These are phyloP conservation scores for Chrysemys picta DNA, from an alignment of 2,113 vertebrate species.

Conservation along the genomic window DNA sequence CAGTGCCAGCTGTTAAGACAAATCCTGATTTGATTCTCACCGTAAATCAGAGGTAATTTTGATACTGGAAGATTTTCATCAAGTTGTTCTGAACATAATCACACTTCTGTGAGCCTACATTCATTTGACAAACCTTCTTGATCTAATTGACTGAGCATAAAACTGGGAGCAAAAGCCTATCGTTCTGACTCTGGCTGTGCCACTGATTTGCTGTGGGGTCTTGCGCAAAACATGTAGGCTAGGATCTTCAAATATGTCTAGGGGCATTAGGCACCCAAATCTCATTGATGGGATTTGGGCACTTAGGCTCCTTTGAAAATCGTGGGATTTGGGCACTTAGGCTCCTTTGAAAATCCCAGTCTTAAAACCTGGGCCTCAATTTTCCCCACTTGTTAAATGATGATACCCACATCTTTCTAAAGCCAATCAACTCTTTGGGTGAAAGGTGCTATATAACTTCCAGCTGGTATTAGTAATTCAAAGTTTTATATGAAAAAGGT, in stretches of 20 bases:
- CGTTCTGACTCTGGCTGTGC: neutral
- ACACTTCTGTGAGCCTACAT: neutral
- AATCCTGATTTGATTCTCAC: neutral
- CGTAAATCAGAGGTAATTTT: neutral
- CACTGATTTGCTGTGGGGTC: neutral
- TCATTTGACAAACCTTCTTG: neutral
- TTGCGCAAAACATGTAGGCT: no score
- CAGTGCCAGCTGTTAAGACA: neutral
- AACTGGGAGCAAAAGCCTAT: neutral
- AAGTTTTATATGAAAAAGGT: neutral
- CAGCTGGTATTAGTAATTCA: neutral
- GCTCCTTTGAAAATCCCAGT: neutral
- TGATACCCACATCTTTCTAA: neutral
- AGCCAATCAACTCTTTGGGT: neutral
- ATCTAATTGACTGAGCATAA: neutral
- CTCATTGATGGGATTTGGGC: no score
- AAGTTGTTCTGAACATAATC: neutral
- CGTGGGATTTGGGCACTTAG: neutral
- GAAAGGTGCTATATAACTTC: neutral
- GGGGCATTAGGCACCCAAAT: neutral
- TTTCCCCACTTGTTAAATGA: neutral
- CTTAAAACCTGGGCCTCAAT: neutral
- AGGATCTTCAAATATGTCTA: neutral
- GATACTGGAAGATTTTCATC: neutral
- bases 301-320: neutral